Evolutionary conservation across 1,140 invertebrate genomes (phyloP), one percentile per base, ranked within the genome.

Genomic region (Papilio xuthus): DNA sequence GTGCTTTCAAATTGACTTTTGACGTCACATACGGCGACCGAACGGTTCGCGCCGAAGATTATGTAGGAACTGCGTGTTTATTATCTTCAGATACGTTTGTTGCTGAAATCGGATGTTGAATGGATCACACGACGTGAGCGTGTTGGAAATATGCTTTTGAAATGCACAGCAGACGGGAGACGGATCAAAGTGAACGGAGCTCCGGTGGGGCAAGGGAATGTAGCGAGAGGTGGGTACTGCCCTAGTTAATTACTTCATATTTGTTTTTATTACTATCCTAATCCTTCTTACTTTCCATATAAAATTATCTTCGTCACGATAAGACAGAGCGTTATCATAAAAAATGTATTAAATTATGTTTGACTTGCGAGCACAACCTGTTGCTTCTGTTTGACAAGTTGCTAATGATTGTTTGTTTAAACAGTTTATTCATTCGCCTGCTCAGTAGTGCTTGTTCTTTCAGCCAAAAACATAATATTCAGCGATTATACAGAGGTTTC

Each of bases 91-190:
- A 83, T 85, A 88, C 82, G 87, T 82, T 85, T 84, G 78, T 80
- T 88, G 70, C 78, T 86, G 60, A 80, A 82, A 83, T 83, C 77
- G 81, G 50, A 81, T 85, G 83, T 87, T 88, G 81, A 85, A 91
- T 92, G 90, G 86, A 86, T 88, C 80, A 56, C 78, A 88, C 85
- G 84, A 91, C 84, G 87, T 90, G 87, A 89, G 85, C 80, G 78
- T 82, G 82, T 79, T 86, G 79, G 81, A 90, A 93, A 83, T 89
- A 94, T 94, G 92, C 84, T 94, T 80, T 90, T 93, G 83, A 93
- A 93, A 93, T 94, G 91, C 85, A 92, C 91, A 82, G 90, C 92
- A 75, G 92, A 94, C 84, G 92, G 92, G 78, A 89, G 92, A 84
- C 88, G 91, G 73, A 94, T 94, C 86, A 93, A 93, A 92, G 91